Evolutionary conservation across 1,140 invertebrate species (phyloP), one percentile per base, ranked within the genome.

Genomic region (Panagrolaimus sp.): DNA sequence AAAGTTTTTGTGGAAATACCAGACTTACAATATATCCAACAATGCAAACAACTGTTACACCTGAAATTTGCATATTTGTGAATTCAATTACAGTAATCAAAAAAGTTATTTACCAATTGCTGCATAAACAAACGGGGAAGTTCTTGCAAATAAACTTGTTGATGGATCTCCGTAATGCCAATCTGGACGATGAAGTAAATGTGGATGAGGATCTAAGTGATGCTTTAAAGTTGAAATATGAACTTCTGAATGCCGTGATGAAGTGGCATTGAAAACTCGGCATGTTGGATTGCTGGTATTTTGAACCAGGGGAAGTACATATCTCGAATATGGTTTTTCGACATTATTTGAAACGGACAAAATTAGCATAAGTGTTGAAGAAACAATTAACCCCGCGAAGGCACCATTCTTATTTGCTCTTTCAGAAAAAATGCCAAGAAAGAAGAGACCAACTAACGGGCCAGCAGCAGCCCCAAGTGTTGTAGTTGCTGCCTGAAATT

Each of bases 361-460:
- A 17, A 14, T 46, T 1, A 70, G 9, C 10, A 28, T 58, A 14
- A 70, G 26, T n/a, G 47, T 45, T n/a, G 28, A n/a, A 1, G 68
- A 38, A 8, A 67, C 46, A 4, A 15, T n/a, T 0, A 70, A 17
- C 0, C 63, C 68, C 15, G 65, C 46, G 44, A 70, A 70, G 12
- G 68, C 68, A 43, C 68, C 83, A 28, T 77, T 78, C 65, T 77
- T 77, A 71, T 84, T 84, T 7, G 81, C 82, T 70, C 78, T 83
- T 0, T 83, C 83, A 68, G 84, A 83, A 14, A 85, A 71, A 32
- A 76, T 78, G 6, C 83, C 84, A 0, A 84, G 72, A 8, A 81
- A 68, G 73, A 84, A 85, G 17, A 85, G 76, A 0, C 84, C 84
- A 0, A 84, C 72, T 3, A 83, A 66, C 8, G 84, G 84, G 5